A percentile compares a stretch with the other conserved stretches of the same genome.
These are phyloP conservation scores for Triops cancriformis DNA, from an alignment of 1,140 invertebrate species.

Conservation along the genomic window DNA sequence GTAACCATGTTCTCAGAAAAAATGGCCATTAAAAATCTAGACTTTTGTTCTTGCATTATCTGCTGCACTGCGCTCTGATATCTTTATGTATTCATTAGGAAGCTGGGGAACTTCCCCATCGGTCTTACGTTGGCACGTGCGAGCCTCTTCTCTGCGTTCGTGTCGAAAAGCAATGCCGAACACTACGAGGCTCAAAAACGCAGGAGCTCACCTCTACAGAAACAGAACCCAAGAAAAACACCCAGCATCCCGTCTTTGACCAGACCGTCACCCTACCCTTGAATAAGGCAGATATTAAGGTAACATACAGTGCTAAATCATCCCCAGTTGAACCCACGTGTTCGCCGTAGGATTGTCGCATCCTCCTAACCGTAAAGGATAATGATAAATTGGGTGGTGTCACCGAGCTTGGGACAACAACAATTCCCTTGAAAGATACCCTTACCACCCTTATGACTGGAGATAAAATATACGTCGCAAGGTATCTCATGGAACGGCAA, in stretches of 20 bases:
- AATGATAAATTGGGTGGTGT: slow-evolving; percentile 17
- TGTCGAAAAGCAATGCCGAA: not conserved
- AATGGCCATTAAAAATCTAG: not conserved
- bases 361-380: slow-evolving; percentile 20
- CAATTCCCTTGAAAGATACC: not conserved
- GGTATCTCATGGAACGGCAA: not conserved
- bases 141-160: not conserved
- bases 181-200: not conserved
- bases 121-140: not conserved
- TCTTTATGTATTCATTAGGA: not conserved
- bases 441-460: not conserved
- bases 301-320: not conserved
- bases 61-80: not conserved
- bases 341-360: slow-evolving; percentile 17
- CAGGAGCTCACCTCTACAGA: not conserved
- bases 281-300: not conserved
- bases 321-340: not conserved
- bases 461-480: not conserved
- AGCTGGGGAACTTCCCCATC: not conserved
- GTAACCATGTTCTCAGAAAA: not conserved
- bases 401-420: slow-evolving; percentile 1
- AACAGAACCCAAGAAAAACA: not conserved
- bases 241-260: not conserved
- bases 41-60: not conserved
- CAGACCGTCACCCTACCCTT: not conserved